phyloP scores from a whole-genome alignment of 1,140 invertebrate genomes.

The Reticulitermes speratus region DNA sequence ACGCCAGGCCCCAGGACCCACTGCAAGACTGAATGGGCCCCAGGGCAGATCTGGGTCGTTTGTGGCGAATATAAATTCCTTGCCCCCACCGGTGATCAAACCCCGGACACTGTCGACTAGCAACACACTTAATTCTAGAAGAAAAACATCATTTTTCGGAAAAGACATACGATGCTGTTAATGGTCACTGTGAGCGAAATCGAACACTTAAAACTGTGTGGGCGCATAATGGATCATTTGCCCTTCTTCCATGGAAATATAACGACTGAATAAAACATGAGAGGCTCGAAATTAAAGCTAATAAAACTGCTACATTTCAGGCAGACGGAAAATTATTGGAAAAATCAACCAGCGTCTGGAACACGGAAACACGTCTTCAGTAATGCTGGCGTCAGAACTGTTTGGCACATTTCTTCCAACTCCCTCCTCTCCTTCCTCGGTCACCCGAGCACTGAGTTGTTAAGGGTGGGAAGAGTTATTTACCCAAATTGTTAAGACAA shows the following conservation, averaged over 20 bases:
- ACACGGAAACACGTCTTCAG: neutral
- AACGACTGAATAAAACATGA: neutral
- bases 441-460: neutral
- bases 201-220: neutral
- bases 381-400: neutral
- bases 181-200: neutral
- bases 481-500: conserved; percentile 16
- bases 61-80: too few species aligned
- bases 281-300: neutral
- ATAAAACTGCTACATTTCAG: neutral
- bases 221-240: neutral
- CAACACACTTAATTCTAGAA: neutral
- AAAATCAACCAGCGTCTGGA: neutral
- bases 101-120: too few species aligned
- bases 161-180: neutral
- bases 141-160: neutral
- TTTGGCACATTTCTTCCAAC: neutral
- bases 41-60: too few species aligned
- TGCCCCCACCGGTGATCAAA: too few species aligned
- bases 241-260: neutral
- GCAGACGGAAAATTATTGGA: neutral
- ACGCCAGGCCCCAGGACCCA: too few species aligned
- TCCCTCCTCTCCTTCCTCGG: neutral
- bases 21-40: too few species aligned
- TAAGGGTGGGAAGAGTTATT: conserved; percentile 2